Base-by-base conservation (phyloP, 2,113 vertebrate genomes). In the Micromys minutus region DNA sequence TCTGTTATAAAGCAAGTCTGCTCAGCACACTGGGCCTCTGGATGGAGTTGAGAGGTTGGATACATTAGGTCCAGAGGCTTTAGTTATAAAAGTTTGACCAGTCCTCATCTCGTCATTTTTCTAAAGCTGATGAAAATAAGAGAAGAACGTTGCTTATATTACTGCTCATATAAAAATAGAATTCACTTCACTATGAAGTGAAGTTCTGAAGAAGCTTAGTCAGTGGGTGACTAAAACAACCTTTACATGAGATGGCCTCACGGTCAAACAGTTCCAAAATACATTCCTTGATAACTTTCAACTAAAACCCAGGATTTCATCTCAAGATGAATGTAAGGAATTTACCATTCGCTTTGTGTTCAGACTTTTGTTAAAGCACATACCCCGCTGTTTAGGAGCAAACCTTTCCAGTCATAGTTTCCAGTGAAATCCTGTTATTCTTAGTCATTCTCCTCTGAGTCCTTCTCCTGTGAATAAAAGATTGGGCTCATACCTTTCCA, bases 401-500 rank as follows among this genome's bases (percentile, higher is more conserved):
- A 79, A 65, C 79, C 91, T 97, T 90, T 97, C 91, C 84, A 90
- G 15, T 95, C 72, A 5, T 10, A 69, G 61, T 87, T 89, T 91
- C 47, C 47, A 59, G 19, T 67, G 92, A 97, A 94, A 77, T 92
- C 74, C 26, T 90, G 3, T 72, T 91, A 79, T 21, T 97, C n/a
- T 92, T 89, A 89, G 74, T 96, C 85, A 86, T 94, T 93, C 77
- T 93, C 22, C 39, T 36, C 34, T 45, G 52, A 94, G 80, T 86
- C 81, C 88, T 96, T 97, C 92, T 93, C 85, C 72, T 94, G 95
- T 96, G 90, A 97, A 71, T 90, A 92, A 96, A 96, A 71, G 87
- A 94, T 94, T 80, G 95, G 90, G 77, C 71, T 95, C 95, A 97
- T 97, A 95, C 94, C 92, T 97, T 94, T 96, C 96, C 87, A 94